Percentiles rank a stretch among this genome's conserved stretches.
These are phyloP conservation scores for Lypha dubia DNA, from an alignment of 2,888 invertebrate species.

Conservation along the genomic window DNA sequence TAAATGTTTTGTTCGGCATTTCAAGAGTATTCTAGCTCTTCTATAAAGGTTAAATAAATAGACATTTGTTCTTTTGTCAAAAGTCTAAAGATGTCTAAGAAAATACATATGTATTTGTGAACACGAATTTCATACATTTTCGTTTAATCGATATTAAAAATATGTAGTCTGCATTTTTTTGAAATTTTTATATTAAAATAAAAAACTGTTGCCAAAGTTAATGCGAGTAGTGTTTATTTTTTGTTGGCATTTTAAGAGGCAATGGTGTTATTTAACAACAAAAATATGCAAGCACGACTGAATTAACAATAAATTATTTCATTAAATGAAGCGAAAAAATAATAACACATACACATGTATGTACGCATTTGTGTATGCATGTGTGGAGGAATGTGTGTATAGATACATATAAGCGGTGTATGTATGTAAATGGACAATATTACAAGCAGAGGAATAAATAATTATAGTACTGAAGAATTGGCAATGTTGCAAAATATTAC, in stretches of 20 bases:
- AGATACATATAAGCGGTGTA: no score
- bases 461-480: background rate
- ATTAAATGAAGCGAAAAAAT: slow-evolving; percentile 60
- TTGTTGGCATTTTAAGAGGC: slow-evolving; percentile 42
- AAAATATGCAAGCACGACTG: slow-evolving; percentile 45
- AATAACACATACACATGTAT: background rate
- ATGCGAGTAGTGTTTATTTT: slow-evolving; percentile 8
- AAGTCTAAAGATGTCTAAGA: no score
- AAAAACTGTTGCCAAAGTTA: slow-evolving; percentile 3
- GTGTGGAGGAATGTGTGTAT: no score
- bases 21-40: no score
- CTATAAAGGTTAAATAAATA: no score
- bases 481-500: no score
- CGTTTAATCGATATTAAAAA: slow-evolving; percentile 7
- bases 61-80: no score
- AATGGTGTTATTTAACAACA: slow-evolving; percentile 46
- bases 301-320: slow-evolving; percentile 66
- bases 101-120: no score
- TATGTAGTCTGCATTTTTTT: background rate
- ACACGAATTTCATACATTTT: background rate
- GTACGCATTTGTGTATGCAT: no score
- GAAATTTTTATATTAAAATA: slow-evolving; percentile 24
- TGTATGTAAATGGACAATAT: background rate
- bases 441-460: background rate
- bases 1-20: no score